Evolutionary conservation across 2,113 vertebrate species (phyloP).

Genomic region (Larimichthys crocea): DNA sequence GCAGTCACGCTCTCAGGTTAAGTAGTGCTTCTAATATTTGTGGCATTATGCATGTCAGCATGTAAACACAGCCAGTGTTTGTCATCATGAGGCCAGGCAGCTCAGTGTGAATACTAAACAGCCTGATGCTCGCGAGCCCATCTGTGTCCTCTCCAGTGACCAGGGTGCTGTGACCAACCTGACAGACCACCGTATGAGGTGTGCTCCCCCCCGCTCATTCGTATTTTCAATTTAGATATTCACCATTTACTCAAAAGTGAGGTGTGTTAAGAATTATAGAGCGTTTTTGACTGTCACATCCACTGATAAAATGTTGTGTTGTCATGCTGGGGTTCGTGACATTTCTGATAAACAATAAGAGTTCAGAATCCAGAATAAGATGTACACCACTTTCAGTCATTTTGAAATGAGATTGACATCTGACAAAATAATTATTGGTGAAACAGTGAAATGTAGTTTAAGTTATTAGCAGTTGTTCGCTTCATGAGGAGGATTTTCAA

Average conservation of each 20-base stretch:
- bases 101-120: slow-evolving; percentile 22
- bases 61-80: slow-evolving; percentile 2
- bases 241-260: neutral
- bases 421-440: neutral
- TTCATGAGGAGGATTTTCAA: neutral
- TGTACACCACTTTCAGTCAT: too few species aligned
- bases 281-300: too few species aligned
- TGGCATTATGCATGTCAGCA: neutral
- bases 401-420: neutral
- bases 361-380: neutral
- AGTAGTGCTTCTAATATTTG: neutral
- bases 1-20: neutral
- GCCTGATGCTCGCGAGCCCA: slow-evolving; percentile 15
- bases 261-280: too few species aligned
- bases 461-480: neutral
- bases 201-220: neutral
- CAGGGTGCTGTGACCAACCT: neutral
- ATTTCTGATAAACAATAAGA: too few species aligned
- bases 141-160: slow-evolving; percentile 21
- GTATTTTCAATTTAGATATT: neutral
- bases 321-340: neutral
- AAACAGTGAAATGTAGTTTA: neutral
- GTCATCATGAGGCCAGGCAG: neutral
- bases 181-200: slow-evolving; percentile 3
- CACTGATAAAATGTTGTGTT: neutral